phyloP scores from a whole-genome alignment of 2,888 invertebrate species.

The Pristionchus arcanus region DNA sequence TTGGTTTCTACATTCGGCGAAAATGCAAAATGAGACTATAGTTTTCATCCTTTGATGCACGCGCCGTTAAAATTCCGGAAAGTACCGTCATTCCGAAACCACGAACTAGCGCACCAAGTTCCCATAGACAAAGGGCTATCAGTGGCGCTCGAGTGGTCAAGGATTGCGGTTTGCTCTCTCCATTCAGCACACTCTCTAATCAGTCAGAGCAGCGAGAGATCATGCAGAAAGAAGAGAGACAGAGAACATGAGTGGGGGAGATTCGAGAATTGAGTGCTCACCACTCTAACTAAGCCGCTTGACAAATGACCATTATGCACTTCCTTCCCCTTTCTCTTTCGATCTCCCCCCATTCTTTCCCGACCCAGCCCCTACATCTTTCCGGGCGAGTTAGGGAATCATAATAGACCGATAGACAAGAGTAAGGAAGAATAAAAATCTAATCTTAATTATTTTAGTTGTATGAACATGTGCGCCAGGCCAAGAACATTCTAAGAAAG shows the following conservation, averaged over 20 bases:
- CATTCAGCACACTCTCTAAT: background rate
- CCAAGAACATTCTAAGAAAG: no score
- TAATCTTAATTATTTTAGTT: no score
- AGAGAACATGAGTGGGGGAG: background rate
- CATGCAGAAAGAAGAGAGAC: background rate
- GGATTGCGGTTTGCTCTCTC: background rate
- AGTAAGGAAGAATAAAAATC: no score
- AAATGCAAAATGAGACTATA: no score
- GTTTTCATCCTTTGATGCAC: no score
- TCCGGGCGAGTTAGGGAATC: background rate
- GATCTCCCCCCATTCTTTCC: background rate
- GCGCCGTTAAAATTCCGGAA: background rate
- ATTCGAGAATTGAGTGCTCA: background rate
- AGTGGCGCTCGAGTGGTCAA: background rate
- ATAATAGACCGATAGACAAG: no score
- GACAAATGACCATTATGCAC: conserved; percentile 50
- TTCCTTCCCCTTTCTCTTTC: background rate
- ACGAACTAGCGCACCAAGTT: background rate
- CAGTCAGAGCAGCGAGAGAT: background rate
- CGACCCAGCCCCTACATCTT: background rate
- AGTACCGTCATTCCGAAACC: background rate
- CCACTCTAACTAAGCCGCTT: conserved; percentile 33
- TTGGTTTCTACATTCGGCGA: no score
- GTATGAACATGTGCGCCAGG: no score
- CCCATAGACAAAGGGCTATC: conserved; percentile 18